Evolutionary conservation across 1,140 invertebrate genomes (phyloP), one percentile per base, ranked within the genome.

Genomic region (Cecropterus lyciades): DNA sequence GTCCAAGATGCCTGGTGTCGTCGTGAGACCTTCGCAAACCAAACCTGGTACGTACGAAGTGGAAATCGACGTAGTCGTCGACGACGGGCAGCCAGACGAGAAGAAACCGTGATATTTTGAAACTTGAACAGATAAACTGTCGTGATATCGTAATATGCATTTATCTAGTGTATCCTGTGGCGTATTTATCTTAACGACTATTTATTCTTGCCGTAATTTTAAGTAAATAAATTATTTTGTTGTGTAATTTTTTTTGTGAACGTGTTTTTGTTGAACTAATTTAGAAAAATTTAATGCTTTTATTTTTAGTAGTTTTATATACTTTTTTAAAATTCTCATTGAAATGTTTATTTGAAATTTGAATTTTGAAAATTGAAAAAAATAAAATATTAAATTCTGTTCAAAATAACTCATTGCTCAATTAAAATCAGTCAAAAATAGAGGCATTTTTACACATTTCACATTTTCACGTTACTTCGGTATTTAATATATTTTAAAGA

Each of bases 11-110:
- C 86, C 86, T 10, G 86, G 82, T 0, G 82, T 89, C 0, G 77
- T 89, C 0, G 80, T 89, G 0, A 60, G 82, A 14, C 89, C 89
- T 0, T 89, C 87, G 0, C 68, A 66, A 3, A 84, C 80, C 5
- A 87, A 85, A 48, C 89, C 89, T 0, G 89, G 89, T 2, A 89
- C 86, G 0, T 91, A 84, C 56, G 89, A 91, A 57, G 84, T 91
- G 0, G 84, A 89, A 55, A 87, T 91, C 10, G 79, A 88, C 49
- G 79, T 91, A n/a, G 73, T 88, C 3, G 77, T 89, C 0, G 88
- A 91, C 15, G 88, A 91, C 33, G 87, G 79, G 11, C 79, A 85
- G 37, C 82, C 84, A 3, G 79, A 80, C 16, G 69, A 76, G 10
- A 67, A 69, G 55, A 56, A 66, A 33, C 37, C 71, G 45, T 70